Evolutionary conservation across 2,888 invertebrate species (phyloP), one percentile per base, ranked within the genome.

Genomic region (Sisyra nigra): DNA sequence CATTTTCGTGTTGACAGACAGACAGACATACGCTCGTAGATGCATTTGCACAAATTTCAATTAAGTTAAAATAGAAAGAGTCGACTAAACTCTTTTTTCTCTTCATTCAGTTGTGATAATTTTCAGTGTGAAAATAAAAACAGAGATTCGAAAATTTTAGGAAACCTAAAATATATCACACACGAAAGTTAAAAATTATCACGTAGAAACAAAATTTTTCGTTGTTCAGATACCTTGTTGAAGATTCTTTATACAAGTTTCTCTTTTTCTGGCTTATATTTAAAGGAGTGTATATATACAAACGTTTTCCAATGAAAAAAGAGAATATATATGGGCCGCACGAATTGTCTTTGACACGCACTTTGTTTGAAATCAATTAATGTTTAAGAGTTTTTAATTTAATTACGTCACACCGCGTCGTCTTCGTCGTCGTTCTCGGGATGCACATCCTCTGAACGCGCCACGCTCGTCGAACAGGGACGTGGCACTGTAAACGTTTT

Each of bases 191-290:
- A 24, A 24, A 24, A 24, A 5, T 24, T 24, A 24, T 24, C 24
- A 24, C 24, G 3, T 3, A 33, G 9, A n/a, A 33, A 33, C 33
- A 8, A 33, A 33, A 33, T 33, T 33, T 15, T 37, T 37, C 37
- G 37, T 37, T 37, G 37, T 19, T 37, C 19, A 7, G 37, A 37
- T 37, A 37, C 37, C 37, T 37, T 37, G 37, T 33, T 33, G 3
- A 6, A n/a, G 37, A 37, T 19, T 37, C n/a, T 13, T 36, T 13
- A 15, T 3, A 36, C 14, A 36, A 36, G 18, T 37, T 37, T 13
- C 15, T 13, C 13, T 36, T 36, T 36, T 24, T 24, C 24, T 7
- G 24, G 7, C 24, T 24, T 24, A 24, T 24, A n/a, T 9, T 15
- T 5, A 33, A 6, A 13, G 33, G 14, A 6, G 14, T 33, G 14